Conservation (phyloP, 1,140 invertebrate genomes). For the Formica exsecta region DNA sequence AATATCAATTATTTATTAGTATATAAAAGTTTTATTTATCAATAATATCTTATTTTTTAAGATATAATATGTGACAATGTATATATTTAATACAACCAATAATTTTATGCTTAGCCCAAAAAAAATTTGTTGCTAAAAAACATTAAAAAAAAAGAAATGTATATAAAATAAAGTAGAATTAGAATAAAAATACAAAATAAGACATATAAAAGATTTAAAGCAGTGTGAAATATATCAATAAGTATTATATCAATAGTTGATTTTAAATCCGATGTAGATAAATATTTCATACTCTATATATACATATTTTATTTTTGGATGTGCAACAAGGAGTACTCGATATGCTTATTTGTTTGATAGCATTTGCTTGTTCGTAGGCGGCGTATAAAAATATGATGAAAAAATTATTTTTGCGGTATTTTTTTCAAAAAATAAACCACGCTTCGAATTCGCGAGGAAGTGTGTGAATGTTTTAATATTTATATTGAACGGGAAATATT, state of each 20-base stretch:
- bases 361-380: background rate
- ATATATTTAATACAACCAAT: background rate
- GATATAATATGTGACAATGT: background rate
- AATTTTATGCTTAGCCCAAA: background rate
- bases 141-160: background rate
- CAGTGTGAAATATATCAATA: background rate
- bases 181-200: background rate
- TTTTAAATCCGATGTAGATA: background rate
- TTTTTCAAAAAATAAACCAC: background rate
- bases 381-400: conserved; percentile 21
- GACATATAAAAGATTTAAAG: background rate
- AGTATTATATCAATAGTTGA: conserved; percentile 1
- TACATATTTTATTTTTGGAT: conserved; percentile 9
- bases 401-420: background rate
- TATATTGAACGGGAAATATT: conserved; percentile 23
- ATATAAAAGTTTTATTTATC: background rate
- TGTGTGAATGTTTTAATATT: conserved; percentile 36
- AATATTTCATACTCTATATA: background rate
- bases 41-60: background rate
- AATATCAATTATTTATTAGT: background rate
- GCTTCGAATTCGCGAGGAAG: conserved; percentile 8
- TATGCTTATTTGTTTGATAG: conserved; percentile 11
- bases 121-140: background rate
- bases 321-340: background rate
- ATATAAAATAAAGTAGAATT: background rate